phyloP scores from a whole-genome alignment of 2,888 invertebrate genomes.

The Orthosia gracilis region DNA sequence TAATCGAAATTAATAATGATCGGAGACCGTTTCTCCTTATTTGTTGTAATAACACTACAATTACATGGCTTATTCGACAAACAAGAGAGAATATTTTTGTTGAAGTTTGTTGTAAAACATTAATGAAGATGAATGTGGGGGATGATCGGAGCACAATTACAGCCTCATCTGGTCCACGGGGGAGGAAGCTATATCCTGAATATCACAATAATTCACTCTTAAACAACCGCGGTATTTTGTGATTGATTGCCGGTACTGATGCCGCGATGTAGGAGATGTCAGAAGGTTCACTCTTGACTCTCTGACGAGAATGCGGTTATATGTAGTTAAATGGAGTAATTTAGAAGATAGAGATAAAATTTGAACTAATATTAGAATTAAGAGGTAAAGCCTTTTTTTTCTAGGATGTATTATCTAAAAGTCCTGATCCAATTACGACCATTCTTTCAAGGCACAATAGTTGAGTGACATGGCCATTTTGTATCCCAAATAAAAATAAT shows the following conservation, averaged over 20 bases:
- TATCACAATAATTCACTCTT: conserved; percentile 72
- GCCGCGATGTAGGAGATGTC: neutral
- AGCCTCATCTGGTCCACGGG: conserved; percentile 64
- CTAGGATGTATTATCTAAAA: no score
- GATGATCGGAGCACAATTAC: conserved; percentile 67
- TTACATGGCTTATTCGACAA: conserved; percentile 25
- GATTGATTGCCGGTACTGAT: conserved; percentile 75
- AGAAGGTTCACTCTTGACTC: conserved; percentile 15
- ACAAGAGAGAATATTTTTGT: conserved; percentile 48
- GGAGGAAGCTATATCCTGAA: conserved; percentile 50
- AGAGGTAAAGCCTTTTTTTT: no score
- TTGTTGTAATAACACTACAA: conserved; percentile 45
- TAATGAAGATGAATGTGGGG: conserved; percentile 69
- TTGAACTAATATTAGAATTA: neutral
- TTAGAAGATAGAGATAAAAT: neutral
- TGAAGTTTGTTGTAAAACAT: conserved; percentile 60
- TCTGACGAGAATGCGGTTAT: neutral
- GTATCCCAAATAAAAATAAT: no score
- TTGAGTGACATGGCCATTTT: no score
- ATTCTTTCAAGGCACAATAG: no score
- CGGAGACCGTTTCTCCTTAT: conserved; percentile 12
- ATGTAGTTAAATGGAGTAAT: neutral
- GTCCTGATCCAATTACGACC: no score
- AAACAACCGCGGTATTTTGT: conserved; percentile 77
- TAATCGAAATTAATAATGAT: conserved; percentile 31